Evolutionary conservation across 2,113 vertebrate genomes (phyloP).

Genomic region (Pachycephala philippinensis): DNA sequence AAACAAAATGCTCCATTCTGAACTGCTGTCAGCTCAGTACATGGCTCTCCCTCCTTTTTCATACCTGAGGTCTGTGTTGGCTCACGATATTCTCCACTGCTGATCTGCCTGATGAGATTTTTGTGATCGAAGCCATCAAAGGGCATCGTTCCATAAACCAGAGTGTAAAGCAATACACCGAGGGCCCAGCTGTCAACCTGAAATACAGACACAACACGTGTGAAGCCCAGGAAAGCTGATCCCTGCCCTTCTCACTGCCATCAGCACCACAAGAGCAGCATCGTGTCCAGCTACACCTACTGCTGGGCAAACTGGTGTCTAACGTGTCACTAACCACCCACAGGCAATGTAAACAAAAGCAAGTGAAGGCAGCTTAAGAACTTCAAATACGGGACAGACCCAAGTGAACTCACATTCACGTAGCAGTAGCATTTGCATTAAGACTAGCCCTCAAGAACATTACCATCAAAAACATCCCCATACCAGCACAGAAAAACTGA

Average conservation of each 20-base stretch:
- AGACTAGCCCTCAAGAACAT: neutral
- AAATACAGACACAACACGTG: conserved; percentile 41
- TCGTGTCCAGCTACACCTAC: neutral
- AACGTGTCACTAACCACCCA: neutral
- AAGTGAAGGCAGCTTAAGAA: neutral
- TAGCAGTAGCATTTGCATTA: neutral
- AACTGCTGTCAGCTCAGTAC: neutral
- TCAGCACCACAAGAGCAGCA: neutral
- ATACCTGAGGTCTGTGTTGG: conserved; percentile 97
- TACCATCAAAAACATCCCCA: neutral
- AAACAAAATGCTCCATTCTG: neutral
- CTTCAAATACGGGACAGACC: neutral
- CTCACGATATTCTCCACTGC: conserved; percentile 96
- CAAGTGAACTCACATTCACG: neutral
- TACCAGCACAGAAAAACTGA: neutral
- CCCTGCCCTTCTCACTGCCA: neutral
- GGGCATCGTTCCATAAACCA: conserved; percentile 98
- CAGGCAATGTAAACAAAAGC: neutral
- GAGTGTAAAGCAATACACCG: conserved; percentile 94
- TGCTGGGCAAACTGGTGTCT: neutral
- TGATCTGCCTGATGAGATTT: conserved; percentile 98
- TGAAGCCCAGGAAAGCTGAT: neutral
- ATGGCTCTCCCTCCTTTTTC: neutral
- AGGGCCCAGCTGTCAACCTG: conserved; percentile 99
- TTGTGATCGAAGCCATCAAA: conserved; percentile 98